Conservation (phyloP, 1,140 invertebrate species). For the Drosophila ironensis region DNA sequence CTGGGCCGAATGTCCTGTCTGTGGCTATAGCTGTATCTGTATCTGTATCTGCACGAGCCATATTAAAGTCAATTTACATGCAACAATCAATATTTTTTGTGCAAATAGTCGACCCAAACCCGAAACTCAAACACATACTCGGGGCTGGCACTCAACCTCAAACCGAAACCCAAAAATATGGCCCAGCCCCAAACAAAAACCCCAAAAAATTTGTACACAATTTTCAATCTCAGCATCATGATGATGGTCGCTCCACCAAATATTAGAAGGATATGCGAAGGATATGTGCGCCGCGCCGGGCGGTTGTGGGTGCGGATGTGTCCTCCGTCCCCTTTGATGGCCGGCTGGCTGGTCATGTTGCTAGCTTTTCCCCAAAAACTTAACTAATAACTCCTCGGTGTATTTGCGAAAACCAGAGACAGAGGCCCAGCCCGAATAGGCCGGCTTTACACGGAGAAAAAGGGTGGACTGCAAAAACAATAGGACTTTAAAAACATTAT, state of each 20-base stretch:
- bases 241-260: conserved; percentile 5
- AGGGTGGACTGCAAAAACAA: too few species aligned
- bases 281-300: background rate
- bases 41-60: conserved; percentile 25
- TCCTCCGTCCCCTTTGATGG: conserved; percentile 28
- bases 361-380: conserved; percentile 43
- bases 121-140: too few species aligned
- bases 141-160: background rate
- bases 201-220: conserved; percentile 57
- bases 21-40: background rate
- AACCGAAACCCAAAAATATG: background rate
- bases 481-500: too few species aligned
- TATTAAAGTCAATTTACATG: conserved; percentile 65
- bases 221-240: conserved; percentile 52
- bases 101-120: conserved; percentile 48
- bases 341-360: conserved; percentile 1
- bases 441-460: too few species aligned
- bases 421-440: too few species aligned
- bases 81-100: conserved; percentile 65
- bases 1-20: background rate
- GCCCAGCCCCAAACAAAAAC: conserved; percentile 38
- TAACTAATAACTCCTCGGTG: conserved; percentile 53
- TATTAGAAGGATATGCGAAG: background rate
- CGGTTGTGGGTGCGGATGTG: background rate
- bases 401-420: conserved; percentile 15